Evolutionary conservation across 2,797 vertebrate species (phyloP).

Genomic region (Eidolon dupreanum): DNA sequence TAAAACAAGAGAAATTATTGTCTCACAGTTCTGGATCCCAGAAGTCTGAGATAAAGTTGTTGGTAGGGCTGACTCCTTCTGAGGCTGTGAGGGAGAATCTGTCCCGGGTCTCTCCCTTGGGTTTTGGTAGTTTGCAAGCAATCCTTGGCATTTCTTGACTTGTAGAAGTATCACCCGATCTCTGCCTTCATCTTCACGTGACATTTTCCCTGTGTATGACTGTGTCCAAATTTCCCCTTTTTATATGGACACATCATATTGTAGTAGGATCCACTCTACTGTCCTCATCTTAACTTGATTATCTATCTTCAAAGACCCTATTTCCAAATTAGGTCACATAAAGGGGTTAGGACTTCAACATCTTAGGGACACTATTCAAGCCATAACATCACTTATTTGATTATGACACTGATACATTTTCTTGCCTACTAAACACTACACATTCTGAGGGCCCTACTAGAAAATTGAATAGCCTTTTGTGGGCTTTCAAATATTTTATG

Average conservation of each 20-base stretch:
- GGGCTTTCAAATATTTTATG: not conserved
- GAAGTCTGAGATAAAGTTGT: too few relatives aligned
- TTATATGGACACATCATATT: not conserved
- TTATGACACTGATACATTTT: too few relatives aligned
- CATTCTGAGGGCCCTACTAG: not conserved
- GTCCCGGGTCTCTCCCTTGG: not conserved
- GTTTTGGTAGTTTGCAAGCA: fast-evolving
- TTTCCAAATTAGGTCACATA: not conserved
- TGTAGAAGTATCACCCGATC: not conserved
- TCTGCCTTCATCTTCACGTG: not conserved
- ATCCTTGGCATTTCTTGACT: fast-evolving
- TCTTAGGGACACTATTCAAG: not conserved
- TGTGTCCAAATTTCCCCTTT: not conserved
- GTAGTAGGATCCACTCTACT: too few relatives aligned
- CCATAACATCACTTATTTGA: not conserved
- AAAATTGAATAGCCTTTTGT: not conserved
- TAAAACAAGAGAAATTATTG: not conserved
- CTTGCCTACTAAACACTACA: not conserved
- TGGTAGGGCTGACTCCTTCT: too few relatives aligned
- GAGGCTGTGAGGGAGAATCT: too few relatives aligned
- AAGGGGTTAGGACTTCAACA: too few relatives aligned
- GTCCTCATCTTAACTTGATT: not conserved
- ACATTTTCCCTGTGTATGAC: too few relatives aligned
- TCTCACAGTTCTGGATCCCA: not conserved
- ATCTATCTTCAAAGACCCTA: not conserved